Conservation (phyloP, 92 coral and sea anemone genomes). For the Hydrozoanthus gracilis region DNA sequence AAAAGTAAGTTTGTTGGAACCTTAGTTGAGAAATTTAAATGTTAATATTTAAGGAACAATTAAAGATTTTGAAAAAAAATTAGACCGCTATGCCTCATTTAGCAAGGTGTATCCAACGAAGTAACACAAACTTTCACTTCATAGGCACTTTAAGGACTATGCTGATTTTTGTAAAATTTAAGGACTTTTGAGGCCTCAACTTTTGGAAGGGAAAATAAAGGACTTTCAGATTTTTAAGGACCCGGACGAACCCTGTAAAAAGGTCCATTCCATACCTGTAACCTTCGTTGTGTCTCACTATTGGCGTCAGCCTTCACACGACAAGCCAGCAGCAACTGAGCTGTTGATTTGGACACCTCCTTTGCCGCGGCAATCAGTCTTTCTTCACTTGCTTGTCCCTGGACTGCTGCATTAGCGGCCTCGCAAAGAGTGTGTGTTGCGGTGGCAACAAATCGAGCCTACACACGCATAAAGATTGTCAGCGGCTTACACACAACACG, state of each 20-base stretch:
- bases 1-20: no score
- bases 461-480: neutral
- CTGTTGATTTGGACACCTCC: conserved; percentile 96
- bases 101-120: no score
- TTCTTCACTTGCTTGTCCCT: conserved; percentile 97
- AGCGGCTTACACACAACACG: neutral
- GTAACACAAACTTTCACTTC: no score
- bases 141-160: no score
- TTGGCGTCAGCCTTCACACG: conserved; percentile 97
- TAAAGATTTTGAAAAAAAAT: no score
- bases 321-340: conserved; percentile 92
- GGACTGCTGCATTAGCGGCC: conserved; percentile 98
- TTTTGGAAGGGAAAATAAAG: no score
- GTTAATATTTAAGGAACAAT: no score
- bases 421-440: conserved; percentile 97
- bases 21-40: no score
- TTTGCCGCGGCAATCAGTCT: conserved; percentile 92
- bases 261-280: conserved; percentile 69
- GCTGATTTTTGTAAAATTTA: no score
- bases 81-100: no score
- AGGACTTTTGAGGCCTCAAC: neutral
- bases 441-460: conserved; percentile 99
- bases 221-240: no score
- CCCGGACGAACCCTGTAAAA: no score
- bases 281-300: conserved; percentile 87